phyloP scores from a whole-genome alignment of 2,113 vertebrate genomes.

The Poecile atricapillus region DNA sequence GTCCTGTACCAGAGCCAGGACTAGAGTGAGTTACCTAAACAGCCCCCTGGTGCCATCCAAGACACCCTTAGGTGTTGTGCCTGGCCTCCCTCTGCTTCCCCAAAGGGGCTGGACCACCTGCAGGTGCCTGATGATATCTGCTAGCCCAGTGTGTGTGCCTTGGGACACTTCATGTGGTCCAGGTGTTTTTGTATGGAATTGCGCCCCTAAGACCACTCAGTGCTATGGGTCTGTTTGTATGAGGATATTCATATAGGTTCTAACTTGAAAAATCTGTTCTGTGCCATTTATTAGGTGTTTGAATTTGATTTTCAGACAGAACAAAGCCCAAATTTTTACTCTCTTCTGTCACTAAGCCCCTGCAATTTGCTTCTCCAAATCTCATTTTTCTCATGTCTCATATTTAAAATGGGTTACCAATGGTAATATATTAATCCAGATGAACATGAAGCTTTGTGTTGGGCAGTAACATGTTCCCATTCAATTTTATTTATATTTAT shows the following conservation, averaged over 20 bases:
- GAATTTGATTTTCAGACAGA: neutral
- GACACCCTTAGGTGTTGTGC: neutral
- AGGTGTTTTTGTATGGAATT: neutral
- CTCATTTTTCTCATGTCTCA: neutral
- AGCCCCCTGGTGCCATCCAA: neutral
- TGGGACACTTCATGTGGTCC: neutral
- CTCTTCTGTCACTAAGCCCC: neutral
- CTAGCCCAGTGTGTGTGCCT: neutral
- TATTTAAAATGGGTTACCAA: neutral
- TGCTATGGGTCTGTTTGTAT: neutral
- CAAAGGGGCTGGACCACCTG: fast-evolving
- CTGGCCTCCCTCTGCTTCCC: neutral
- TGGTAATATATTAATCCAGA: neutral
- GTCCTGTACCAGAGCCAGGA: neutral
- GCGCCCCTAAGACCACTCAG: neutral
- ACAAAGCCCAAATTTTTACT: neutral
- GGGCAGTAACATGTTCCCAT: neutral
- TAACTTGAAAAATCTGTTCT: neutral
- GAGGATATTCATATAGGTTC: neutral
- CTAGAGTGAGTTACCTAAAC: neutral
- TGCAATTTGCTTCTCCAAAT: neutral
- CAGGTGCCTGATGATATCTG: neutral
- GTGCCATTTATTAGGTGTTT: neutral
- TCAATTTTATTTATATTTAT: neutral
- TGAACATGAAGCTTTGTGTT: neutral